These are phyloP conservation scores for Corythornis madagascariensis DNA, from an alignment of 2,113 vertebrate species.

Conservation along the genomic window DNA sequence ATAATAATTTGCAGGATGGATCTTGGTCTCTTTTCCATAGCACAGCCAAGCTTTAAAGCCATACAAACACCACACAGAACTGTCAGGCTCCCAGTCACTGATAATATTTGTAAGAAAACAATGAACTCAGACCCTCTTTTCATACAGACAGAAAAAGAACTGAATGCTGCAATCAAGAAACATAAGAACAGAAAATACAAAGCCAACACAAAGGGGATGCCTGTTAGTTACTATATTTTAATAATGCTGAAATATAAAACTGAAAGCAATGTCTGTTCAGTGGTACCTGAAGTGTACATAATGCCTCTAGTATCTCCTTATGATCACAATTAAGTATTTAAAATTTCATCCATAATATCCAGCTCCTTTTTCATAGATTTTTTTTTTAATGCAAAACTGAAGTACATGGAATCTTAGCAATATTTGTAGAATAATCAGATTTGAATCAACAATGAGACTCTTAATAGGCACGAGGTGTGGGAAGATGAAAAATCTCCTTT, in stretches of 20 bases:
- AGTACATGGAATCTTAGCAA: not conserved
- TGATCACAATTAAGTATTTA: not conserved
- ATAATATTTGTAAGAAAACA: not conserved
- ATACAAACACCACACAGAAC: not conserved
- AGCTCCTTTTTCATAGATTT: not conserved
- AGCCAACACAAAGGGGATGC: not conserved
- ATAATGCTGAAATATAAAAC: not conserved
- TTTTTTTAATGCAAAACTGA: not conserved
- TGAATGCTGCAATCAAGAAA: not conserved
- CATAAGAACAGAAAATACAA: not conserved
- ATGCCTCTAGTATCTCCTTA: not conserved
- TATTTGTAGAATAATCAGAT: not conserved
- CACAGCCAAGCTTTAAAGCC: not conserved
- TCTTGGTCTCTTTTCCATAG: not conserved
- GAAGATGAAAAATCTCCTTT: slow-evolving; percentile 15
- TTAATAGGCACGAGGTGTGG: not conserved
- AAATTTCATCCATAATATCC: not conserved
- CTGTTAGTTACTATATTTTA: not conserved
- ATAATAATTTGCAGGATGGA: not conserved
- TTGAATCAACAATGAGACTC: not conserved
- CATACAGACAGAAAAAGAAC: not conserved
- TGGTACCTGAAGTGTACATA: not conserved
- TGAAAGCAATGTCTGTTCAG: not conserved
- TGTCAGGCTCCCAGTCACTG: not conserved
- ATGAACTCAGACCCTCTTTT: not conserved